Base-by-base conservation (phyloP, 2,113 vertebrate genomes). In the Sceloporus undulatus region DNA sequence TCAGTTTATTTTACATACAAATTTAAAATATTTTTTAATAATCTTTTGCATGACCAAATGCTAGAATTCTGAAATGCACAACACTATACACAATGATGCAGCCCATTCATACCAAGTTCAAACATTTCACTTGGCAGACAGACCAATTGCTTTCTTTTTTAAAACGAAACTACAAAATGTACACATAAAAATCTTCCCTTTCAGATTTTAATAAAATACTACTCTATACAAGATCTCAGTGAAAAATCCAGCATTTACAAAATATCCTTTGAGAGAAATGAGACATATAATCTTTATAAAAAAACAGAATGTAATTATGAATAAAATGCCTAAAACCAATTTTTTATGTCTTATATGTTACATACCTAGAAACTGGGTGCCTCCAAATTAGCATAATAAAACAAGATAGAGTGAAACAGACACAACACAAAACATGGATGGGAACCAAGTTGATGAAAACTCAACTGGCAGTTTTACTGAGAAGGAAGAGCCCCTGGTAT, bases 161-260 rank as follows among this genome's bases (percentile, higher is more conserved):
- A 93, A 96, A 97, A 94, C 93, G 94, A 97, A 97, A 95, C 94
- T 97, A 97, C 92, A 97, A 96, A 97, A 97, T 93, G 92, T 90
- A 73, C 96, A 97, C 95, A 95, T 95, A 96, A 96, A 97, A 96
- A 92, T 96, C 92, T 96, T 97, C 96, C 96, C 95, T 97, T 97
- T 97, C 95, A 90, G 90, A 95, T 94, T 95, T 96, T 97, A 97
- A 96, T 97, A 97, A 97, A 97, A 97, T 97, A 97, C 94, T 95
- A 94, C 95, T 96, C 94, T 97, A 94, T 97, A 97, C 95, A 97
- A 97, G 95, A 96, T 96, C 94, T 88, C 96, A 96, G 97, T 97
- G 96, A 96, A 97, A 97, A 95, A 94, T 96, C 95, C 96, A 96
- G 96, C 95, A 96, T 92, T 96, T 97, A 97, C 93, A 97, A 97